Conservation (phyloP, 1,140 invertebrate genomes). For the Papilio machaon region DNA sequence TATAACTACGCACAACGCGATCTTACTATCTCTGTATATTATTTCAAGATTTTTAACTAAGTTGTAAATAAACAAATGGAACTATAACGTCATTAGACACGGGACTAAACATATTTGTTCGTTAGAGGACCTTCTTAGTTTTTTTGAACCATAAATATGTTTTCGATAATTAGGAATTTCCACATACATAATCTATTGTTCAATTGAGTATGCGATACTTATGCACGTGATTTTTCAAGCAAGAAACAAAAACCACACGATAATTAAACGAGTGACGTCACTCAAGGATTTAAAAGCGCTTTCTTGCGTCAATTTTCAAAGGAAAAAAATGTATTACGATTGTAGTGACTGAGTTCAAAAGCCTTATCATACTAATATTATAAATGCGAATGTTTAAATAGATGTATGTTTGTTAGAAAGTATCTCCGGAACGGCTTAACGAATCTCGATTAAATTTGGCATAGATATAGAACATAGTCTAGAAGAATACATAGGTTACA, state of each 20-base stretch:
- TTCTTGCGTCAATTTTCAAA: neutral
- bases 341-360: constrained; percentile 4
- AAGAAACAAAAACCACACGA: constrained; percentile 8
- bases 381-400: no score
- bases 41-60: neutral
- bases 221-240: neutral
- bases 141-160: neutral
- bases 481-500: no score
- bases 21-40: neutral
- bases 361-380: neutral
- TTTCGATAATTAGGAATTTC: constrained; percentile 3
- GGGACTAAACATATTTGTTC: neutral
- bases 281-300: constrained; percentile 10
- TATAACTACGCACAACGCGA: neutral
- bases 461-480: no score
- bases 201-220: neutral
- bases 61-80: neutral
- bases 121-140: neutral
- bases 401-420: no score
- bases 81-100: neutral
- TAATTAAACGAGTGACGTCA: constrained; percentile 8
- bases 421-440: no score
- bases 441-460: no score
- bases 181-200: neutral
- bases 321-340: neutral